Percentiles rank a stretch among this genome's conserved stretches.
phyloP scores from a whole-genome alignment of 1,140 invertebrate genomes.

The Bombus impatiens region DNA sequence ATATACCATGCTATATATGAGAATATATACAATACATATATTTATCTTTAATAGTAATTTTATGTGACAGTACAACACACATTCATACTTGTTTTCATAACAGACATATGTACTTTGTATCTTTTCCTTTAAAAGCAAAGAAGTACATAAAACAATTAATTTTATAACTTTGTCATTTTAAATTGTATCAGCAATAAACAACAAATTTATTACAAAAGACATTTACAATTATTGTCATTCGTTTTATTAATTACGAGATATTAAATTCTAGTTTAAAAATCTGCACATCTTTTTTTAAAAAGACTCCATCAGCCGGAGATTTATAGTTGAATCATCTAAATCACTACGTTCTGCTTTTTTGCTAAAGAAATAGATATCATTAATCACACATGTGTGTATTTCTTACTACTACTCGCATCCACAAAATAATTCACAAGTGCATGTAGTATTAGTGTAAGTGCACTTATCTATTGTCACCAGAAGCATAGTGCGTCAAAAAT shows the following conservation, averaged over 20 bases:
- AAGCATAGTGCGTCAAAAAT: conserved; percentile 43
- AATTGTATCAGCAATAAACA: neutral
- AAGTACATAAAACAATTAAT: conserved; percentile 7
- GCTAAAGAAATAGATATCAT: conserved; percentile 70
- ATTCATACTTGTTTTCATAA: conserved; percentile 14
- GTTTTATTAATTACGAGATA: neutral
- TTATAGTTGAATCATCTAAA: conserved; percentile 60
- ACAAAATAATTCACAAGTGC: conserved; percentile 33
- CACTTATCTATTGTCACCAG: conserved; percentile 51
- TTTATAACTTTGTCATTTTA: neutral
- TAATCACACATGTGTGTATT: conserved; percentile 56
- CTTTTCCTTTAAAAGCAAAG: neutral
- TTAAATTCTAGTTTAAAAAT: conserved; percentile 36
- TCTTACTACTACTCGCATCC: conserved; percentile 4
- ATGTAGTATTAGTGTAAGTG: conserved; percentile 48
- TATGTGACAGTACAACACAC: conserved; percentile 33
- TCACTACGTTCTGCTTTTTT: conserved; percentile 59
- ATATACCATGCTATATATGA: too few relatives aligned
- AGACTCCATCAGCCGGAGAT: conserved; percentile 50
- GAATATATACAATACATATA: too few relatives aligned
- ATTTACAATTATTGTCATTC: conserved; percentile 23
- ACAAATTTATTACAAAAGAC: neutral
- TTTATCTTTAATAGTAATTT: conserved; percentile 5
- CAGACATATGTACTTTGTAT: conserved; percentile 16
- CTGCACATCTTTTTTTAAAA: conserved; percentile 37